A percentile compares a stretch with the other conserved stretches of the same genome.
Conservation (phyloP, 2,888 invertebrate genomes). For the Psylliodes chrysocephalus region DNA sequence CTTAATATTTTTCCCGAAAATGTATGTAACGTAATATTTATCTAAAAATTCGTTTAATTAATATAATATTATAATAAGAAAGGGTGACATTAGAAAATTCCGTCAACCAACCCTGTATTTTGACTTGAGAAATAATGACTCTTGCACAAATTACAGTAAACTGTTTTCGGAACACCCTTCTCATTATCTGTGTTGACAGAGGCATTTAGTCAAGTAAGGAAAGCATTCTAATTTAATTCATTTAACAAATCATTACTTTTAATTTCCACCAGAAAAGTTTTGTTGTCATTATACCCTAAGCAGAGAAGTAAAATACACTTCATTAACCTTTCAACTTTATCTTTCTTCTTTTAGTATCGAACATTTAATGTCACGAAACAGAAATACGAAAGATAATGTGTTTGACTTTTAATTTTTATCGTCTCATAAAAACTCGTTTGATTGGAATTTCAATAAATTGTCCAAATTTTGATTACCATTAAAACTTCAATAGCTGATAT, state of each 20-base stretch:
- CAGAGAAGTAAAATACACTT: constrained; percentile 21
- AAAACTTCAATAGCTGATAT: no score
- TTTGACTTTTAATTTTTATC: neutral
- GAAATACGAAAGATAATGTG: neutral
- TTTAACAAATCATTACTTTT: constrained; percentile 31
- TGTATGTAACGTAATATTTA: no score
- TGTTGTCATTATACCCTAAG: neutral
- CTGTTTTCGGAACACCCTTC: constrained; percentile 24
- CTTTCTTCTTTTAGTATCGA: neutral
- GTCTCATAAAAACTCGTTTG: no score
- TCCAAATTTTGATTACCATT: no score
- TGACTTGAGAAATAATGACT: constrained; percentile 1
- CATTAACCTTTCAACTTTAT: constrained; percentile 8
- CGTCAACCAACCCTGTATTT: neutral
- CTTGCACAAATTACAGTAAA: constrained; percentile 28
- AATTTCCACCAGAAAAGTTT: constrained; percentile 17
- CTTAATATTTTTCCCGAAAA: no score
- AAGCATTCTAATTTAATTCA: constrained; percentile 28
- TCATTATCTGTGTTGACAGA: constrained; percentile 30
- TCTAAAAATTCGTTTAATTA: no score
- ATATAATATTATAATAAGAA: no score
- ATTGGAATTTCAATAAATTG: no score
- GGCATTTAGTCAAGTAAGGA: constrained; percentile 32
- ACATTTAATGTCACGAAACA: neutral
- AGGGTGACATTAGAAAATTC: no score